Evolutionary conservation across 2,888 invertebrate genomes (phyloP), one percentile per base, ranked within the genome.

Genomic region (Temnothorax unifasciatus): DNA sequence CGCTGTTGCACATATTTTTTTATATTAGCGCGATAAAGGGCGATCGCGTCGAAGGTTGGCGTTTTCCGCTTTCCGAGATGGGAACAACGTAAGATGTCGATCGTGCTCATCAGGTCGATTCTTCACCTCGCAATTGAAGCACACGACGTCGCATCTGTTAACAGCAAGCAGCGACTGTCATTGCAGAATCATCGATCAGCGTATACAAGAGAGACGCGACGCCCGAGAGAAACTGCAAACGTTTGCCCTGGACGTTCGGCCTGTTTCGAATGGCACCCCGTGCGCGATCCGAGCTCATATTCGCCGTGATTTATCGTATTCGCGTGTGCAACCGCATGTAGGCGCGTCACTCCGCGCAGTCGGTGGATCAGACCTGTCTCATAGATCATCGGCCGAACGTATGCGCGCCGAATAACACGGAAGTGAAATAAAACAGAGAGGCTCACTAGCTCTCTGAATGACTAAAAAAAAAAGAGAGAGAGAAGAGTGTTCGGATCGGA

Each of bases 261-360:
- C 91, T 90, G 92, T 92, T 92, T 90, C 91, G 86, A 92, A 91
- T 88, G 86, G 88, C 86, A 71, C 79, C 83, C 86, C 76, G 74
- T 81, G 69, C 83, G 86, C 85, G 85, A 77, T 86, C 82, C 89
- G 82, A 87, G 85, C 91, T 91, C 88, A 88, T 92, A 91, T 89
- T 91, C 89, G 81, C 82, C 74, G 69, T 90, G 91, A 91, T 91
- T 91, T 92, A 91, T 91, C 85, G 88, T 86, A 87, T 86, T 89
- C 89, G 87, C 88, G 83, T 85, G 85, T 83, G 86, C 87, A 84
- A 79, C 90, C 91, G 83, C 88, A 84, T 64, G 86, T 82, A 88
- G 74, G 41, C 84, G 85, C 87, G 85, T 84, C 88, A 88, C 82
- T 82, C 79, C 76, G 83, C 84, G 82, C 82, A 66, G 86, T 83